phyloP scores from a whole-genome alignment of 2,113 vertebrate species.

The Pogona vitticeps region DNA sequence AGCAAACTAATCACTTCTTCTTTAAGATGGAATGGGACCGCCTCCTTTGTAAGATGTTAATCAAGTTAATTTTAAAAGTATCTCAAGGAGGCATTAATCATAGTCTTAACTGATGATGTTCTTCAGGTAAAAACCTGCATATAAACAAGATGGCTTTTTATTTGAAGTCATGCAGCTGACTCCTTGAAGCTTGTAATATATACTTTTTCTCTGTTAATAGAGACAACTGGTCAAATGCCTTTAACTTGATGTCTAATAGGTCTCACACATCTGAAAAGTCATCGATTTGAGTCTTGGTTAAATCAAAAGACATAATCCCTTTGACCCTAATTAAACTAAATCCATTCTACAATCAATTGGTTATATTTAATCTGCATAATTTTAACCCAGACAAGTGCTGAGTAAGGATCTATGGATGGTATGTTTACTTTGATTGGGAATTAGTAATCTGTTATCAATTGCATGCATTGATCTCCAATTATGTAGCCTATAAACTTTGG shows the following conservation, averaged over 20 bases:
- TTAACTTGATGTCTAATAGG: not conserved
- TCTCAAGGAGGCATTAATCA: not conserved
- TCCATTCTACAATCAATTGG: slow-evolving; percentile 15
- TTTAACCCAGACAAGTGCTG: slow-evolving; percentile 7
- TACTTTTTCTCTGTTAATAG: not conserved
- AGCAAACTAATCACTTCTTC: not conserved
- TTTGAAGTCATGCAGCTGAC: not conserved
- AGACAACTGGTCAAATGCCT: not conserved
- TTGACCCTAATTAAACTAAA: not conserved
- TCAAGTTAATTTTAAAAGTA: not conserved
- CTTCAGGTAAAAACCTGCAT: not conserved
- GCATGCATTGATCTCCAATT: not conserved
- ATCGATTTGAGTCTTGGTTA: not conserved
- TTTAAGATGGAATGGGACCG: not conserved
- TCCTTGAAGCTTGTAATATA: not conserved
- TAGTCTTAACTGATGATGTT: not conserved
- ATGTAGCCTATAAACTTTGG: not conserved
- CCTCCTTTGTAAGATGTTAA: not conserved
- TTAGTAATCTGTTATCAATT: slow-evolving; percentile 8
- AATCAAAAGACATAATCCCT: not conserved
- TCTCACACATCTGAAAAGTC: not conserved
- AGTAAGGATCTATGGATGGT: not conserved
- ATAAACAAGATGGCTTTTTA: not conserved
- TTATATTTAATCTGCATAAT: slow-evolving; percentile 19
- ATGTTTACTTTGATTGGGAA: not conserved